Percentiles rank a stretch among this genome's conserved stretches.
Evolutionary conservation across 2,888 invertebrate genomes (phyloP).

Genomic region (Euphydryas editha): DNA sequence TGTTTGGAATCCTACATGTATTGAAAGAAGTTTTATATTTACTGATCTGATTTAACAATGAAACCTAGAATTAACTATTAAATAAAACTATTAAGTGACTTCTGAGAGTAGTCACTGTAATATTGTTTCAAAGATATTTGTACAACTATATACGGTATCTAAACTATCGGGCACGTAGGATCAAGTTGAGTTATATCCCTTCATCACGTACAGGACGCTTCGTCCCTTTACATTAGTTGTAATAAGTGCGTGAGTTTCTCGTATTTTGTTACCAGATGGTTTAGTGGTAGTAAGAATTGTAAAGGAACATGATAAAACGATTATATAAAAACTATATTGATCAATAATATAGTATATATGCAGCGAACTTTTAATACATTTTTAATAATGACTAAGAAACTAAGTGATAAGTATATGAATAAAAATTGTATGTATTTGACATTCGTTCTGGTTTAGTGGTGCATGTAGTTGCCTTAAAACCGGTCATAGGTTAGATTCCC

Average conservation of each 20-base stretch:
- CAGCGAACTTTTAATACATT: neutral
- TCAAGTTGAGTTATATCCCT: conserved; percentile 30
- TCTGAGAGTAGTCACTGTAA: neutral
- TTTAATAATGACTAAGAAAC: no score
- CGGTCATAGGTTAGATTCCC: no score
- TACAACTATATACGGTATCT: conserved; percentile 21
- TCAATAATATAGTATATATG: neutral
- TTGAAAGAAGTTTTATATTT: no score
- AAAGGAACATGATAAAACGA: neutral
- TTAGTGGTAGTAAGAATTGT: neutral
- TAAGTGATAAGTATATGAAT: no score
- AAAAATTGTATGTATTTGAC: no score
- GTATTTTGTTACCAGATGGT: conserved; percentile 29
- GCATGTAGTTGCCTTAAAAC: no score
- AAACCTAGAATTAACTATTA: neutral
- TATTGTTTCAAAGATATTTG: neutral
- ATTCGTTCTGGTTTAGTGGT: no score
- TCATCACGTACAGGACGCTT: conserved; percentile 31
- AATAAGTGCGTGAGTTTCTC: conserved; percentile 38
- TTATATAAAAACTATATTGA: neutral
- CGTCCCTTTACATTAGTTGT: conserved; percentile 35
- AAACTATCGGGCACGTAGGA: conserved; percentile 32
- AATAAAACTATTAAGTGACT: neutral
- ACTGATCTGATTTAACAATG: no score
- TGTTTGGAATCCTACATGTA: no score